Percentiles rank a stretch among this genome's conserved stretches.
These are phyloP conservation scores for Zele albiditarsus DNA, from an alignment of 2,888 invertebrate genomes.

Conservation along the genomic window DNA sequence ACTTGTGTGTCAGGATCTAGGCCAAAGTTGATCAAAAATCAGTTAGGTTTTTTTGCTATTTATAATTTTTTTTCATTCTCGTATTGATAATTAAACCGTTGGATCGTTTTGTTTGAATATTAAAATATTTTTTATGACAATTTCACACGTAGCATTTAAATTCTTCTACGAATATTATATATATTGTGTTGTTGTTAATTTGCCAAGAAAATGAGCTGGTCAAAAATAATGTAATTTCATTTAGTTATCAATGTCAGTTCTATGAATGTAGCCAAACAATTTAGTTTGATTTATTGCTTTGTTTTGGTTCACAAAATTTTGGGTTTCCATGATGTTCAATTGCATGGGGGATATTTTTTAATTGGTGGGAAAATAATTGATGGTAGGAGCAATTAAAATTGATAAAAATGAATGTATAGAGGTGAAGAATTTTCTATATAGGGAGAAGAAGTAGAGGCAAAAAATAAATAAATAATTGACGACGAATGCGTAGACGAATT, in stretches of 20 bases:
- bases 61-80: not conserved
- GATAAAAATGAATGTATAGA: not conserved
- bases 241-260: slow-evolving; percentile 24
- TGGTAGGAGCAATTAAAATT: not conserved
- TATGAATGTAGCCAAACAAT: not conserved
- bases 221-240: not conserved
- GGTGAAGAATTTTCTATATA: not conserved
- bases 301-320: not conserved
- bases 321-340: not conserved
- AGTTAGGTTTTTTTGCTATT: not conserved
- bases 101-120: not conserved
- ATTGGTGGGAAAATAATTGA: not conserved
- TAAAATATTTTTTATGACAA: not conserved
- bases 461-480: slow-evolving; percentile 3
- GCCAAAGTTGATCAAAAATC: not conserved
- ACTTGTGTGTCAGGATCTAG: not conserved
- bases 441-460: not conserved
- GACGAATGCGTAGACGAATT: not conserved
- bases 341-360: not conserved
- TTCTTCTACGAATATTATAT: not conserved
- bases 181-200: not conserved
- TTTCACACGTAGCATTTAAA: not conserved
- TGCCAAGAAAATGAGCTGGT: slow-evolving; percentile 10
- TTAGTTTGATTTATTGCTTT: not conserved
- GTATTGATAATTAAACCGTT: not conserved